A percentile compares a stretch with the other conserved stretches of the same genome.
Evolutionary conservation across 2,797 vertebrate genomes (phyloP).

Genomic region (Sebastiscus tertius): DNA sequence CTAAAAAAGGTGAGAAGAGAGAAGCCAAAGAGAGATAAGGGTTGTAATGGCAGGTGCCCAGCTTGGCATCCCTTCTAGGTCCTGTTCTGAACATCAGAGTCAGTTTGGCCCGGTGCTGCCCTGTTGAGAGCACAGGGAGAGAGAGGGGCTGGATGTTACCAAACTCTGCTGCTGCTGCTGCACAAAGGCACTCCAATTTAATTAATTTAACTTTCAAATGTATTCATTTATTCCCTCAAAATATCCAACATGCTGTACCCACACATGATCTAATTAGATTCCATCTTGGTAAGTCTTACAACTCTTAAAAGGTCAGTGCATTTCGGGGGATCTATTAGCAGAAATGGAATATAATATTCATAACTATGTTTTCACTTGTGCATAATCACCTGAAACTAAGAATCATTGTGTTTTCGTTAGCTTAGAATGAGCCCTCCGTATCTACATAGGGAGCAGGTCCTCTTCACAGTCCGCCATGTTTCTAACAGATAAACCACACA

Average conservation of each 20-base stretch:
- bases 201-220: background rate
- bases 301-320: background rate
- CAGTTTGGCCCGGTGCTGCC: background rate
- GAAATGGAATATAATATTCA: background rate
- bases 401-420: too few species aligned
- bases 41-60: constrained; percentile 15
- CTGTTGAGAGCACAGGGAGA: background rate
- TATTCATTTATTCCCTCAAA: background rate
- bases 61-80: constrained; percentile 11
- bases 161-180: background rate
- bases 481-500: too few species aligned
- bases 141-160: background rate
- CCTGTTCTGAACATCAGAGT: constrained; percentile 21
- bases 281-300: background rate
- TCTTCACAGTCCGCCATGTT: too few species aligned
- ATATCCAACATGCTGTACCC: background rate
- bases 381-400: too few species aligned
- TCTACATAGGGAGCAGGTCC: too few species aligned
- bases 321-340: background rate
- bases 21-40: constrained; percentile 12
- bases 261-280: background rate
- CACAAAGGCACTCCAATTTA: background rate
- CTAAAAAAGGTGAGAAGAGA: background rate
- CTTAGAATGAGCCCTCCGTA: too few species aligned
- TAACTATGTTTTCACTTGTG: background rate